Evolutionary conservation across 1,140 invertebrate genomes (phyloP), one percentile per base, ranked within the genome.

Genomic region (Habropoda laboriosa): DNA sequence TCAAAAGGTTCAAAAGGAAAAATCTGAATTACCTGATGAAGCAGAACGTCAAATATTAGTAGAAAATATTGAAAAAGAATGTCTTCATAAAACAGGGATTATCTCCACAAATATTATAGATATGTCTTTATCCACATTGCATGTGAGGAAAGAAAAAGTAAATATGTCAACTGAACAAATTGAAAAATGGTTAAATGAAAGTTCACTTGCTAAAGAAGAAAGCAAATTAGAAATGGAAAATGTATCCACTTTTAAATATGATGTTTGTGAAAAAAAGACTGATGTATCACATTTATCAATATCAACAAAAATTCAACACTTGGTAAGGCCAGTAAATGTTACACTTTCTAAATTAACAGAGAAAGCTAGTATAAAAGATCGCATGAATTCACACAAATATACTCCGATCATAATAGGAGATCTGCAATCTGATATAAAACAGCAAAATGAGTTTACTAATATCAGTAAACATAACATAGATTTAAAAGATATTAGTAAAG

Each of bases 141-240:
- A 83, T 12, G 77, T 86, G 0, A 94, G 95, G 64, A 96, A 96
- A 88, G 95, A 94, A 21, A 95, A 95, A 85, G 94, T 96, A 0
- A 96, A 95, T 77, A 95, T 96, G 95, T 95, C 95, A 0, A 95
- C 94, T 18, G 96, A 96, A 85, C 95, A 96, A 86, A 96, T 96
- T 63, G 95, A 96, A 74, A 95, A 96, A 85, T 96, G 95, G 95
- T 86, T 96, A 1, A 95, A 95, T 70, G 95, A 96, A 75, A 95
- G 94, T 82, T 94, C 94, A 0, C 88, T 94, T 10, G 94, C 94
- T 60, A 93, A 94, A 47, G 94, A 94, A 81, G 92, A 93, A 35
- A 94, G 93, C 45, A 94, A 94, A 66, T 90, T 93, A 35, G 94
- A 94, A 79, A 89, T 94, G 80, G 94, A 94, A 16, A 91, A 84